phyloP scores from a whole-genome alignment of 2,888 invertebrate species.

The Nomada hirtipes region DNA sequence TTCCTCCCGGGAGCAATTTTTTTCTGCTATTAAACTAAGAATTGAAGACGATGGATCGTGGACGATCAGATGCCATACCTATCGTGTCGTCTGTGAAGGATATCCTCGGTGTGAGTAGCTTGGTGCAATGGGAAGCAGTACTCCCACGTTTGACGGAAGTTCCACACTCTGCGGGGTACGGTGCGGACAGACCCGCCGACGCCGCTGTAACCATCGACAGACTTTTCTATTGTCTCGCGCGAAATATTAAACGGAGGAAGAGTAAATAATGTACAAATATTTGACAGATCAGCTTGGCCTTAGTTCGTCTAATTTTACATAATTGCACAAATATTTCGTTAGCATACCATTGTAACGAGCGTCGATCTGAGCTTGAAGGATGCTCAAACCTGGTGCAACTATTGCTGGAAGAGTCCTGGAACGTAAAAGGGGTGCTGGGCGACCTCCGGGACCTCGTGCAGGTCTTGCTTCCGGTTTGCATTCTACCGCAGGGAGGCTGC shows the following conservation, averaged over 20 bases:
- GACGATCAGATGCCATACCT: constrained; percentile 70
- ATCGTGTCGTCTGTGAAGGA: constrained; percentile 83
- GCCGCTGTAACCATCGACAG: constrained; percentile 64
- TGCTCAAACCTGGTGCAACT: constrained; percentile 93
- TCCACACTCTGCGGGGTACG: constrained; percentile 67
- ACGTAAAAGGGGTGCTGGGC: constrained; percentile 91
- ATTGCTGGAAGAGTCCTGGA: constrained; percentile 95
- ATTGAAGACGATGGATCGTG: too few species aligned
- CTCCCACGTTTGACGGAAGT: constrained; percentile 74
- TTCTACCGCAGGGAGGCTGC: constrained; percentile 75
- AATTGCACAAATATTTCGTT: not conserved
- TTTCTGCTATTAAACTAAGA: too few species aligned
- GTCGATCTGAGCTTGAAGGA: constrained; percentile 93
- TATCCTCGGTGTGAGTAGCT: constrained; percentile 81
- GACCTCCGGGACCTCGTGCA: constrained; percentile 83
- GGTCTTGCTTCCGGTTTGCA: constrained; percentile 76
- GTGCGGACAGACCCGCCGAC: constrained; percentile 71
- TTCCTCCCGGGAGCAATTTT: too few species aligned
- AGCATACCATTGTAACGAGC: constrained; percentile 85
- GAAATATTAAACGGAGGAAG: not conserved
- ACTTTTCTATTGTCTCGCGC: not conserved
- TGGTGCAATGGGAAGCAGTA: constrained; percentile 74
- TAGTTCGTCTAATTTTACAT: too few species aligned
- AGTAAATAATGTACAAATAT: not conserved
- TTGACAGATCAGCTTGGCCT: too few species aligned